Percentiles rank a stretch among this genome's conserved stretches.
Evolutionary conservation across 2,113 vertebrate species (phyloP).

Genomic region (Pontoporia blainvillei): DNA sequence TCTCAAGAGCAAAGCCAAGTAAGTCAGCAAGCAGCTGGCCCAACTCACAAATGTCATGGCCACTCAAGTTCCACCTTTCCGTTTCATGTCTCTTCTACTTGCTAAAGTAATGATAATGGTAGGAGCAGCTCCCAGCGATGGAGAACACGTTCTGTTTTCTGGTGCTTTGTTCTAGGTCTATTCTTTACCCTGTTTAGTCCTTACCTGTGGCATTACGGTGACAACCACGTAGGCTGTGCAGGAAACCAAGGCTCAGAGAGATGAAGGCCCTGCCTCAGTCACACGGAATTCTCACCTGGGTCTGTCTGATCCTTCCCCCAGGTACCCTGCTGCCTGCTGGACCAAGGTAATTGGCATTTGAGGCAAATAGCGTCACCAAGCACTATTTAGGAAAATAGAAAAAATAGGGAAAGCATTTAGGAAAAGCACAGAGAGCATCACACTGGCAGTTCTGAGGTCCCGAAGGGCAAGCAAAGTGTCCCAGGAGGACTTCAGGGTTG

Average conservation of each 20-base stretch:
- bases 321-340: accelerated
- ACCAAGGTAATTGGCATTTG: not conserved
- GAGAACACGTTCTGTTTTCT: too few species aligned
- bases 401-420: too few species aligned
- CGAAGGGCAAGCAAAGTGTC: not conserved
- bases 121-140: accelerated
- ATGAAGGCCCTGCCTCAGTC: not conserved
- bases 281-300: not conserved
- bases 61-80: accelerated
- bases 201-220: accelerated
- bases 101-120: accelerated
- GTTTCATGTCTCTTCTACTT: not conserved
- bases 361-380: not conserved
- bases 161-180: not conserved
- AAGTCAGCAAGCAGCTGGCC: not conserved
- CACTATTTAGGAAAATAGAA: not conserved
- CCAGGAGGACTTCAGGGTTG: accelerated
- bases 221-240: not conserved
- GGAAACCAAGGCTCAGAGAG: not conserved
- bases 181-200: not conserved
- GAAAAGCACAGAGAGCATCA: accelerated
- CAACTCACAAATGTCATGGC: not conserved
- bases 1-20: not conserved
- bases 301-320: not conserved
- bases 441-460: too few species aligned